Base-by-base conservation (phyloP, 2,113 vertebrate species). In the Lagopus leucura region DNA sequence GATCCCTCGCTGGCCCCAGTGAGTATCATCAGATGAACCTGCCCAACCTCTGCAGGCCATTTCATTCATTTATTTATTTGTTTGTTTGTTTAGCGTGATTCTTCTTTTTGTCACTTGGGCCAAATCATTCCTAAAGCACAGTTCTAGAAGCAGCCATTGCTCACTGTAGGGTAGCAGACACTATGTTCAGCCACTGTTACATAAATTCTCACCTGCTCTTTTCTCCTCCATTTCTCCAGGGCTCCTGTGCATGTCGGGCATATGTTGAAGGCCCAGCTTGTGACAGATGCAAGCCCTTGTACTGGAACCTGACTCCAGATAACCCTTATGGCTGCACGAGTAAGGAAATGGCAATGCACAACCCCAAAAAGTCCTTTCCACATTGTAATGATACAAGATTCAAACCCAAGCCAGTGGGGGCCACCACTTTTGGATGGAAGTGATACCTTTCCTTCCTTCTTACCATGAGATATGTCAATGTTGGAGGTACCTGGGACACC, bases 291-390 rank as follows among this genome's bases (percentile, higher is more conserved):
- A 99, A 98, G 86, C 98, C 99, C 5, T 98, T 99, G 10, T 99
- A 98, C 97, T 99, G 99, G 99, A 99, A 99, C 76, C 98, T 99
- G 45, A 99, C 98, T n/a, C 97, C 98, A 3, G 97, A 99, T 77
- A 98, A 97, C 69, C 97, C 98, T 13, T 97, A 98, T 1, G 99
- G 99, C 91, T 99, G 99, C 94, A 97, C 97, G 28, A 98, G 99
- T 99, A 98, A 99, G 99, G 38, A 93, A 95, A 32, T 25, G 11
- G 15, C 60, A 40, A 77, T 71, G 14, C 22, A 61, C 2, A 5
- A 30, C 42, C 57, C 61, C 25, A 0, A 7, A 3, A 85, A 60
- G 8, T 61, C 61, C 34, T 9, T 12, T 88, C 28, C 0, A 0
- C 58, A 38, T 45, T 60, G 5, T 20, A 67, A 43, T 13, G 30